A percentile compares a stretch with the other conserved stretches of the same genome.
These are phyloP conservation scores for Malacoraja senta DNA, from an alignment of 2,797 vertebrate species.

Conservation along the genomic window DNA sequence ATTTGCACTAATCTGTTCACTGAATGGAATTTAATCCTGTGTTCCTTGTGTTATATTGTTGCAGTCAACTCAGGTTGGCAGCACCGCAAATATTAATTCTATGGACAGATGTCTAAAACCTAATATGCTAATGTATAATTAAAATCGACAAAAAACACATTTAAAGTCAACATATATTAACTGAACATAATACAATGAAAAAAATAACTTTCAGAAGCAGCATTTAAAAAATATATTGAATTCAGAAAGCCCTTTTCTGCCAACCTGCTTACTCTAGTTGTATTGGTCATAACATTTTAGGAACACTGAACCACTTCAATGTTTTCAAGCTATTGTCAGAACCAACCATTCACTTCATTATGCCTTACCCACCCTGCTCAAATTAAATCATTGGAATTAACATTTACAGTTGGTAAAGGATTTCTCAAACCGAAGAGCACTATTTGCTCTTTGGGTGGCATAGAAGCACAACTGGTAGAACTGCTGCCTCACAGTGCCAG, in stretches of 20 bases:
- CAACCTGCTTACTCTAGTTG: neutral
- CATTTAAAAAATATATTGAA: neutral
- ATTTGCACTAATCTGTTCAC: neutral
- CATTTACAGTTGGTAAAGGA: neutral
- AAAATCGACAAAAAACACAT: neutral
- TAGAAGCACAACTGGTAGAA: no score
- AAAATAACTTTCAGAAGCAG: neutral
- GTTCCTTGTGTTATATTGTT: neutral
- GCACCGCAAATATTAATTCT: neutral
- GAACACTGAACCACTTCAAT: neutral
- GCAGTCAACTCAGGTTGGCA: neutral
- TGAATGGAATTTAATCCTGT: neutral
- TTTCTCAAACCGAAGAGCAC: neutral
- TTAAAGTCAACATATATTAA: slow-evolving; percentile 13
- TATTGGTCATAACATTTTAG: neutral
- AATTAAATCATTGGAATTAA: neutral
- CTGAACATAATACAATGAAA: neutral
- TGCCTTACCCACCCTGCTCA: no score
- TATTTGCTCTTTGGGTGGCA: no score
- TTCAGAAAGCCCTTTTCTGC: neutral
- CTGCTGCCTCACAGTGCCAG: no score
- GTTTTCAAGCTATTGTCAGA: neutral
- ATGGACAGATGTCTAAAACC: neutral
- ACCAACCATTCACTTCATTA: neutral
- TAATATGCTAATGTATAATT: neutral